These are phyloP conservation scores for Thaumatotibia leucotreta DNA, from an alignment of 1,140 invertebrate species.

Conservation along the genomic window DNA sequence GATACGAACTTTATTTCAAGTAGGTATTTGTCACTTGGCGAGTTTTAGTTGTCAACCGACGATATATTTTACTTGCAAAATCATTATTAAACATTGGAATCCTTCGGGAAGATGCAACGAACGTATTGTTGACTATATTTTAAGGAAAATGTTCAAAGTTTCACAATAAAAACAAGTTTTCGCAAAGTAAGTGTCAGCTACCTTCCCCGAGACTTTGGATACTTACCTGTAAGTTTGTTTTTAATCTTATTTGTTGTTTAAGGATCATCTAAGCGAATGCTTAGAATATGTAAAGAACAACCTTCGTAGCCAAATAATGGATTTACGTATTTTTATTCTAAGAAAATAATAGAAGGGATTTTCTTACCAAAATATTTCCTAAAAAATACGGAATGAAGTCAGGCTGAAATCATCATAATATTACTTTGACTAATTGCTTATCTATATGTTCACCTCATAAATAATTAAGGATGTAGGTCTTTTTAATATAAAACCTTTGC, in stretches of 20 bases:
- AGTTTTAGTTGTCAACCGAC: too few species aligned
- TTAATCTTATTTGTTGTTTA: slow-evolving; percentile 48
- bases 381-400: too few species aligned
- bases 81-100: background rate
- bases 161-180: slow-evolving; percentile 66
- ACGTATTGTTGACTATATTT: slow-evolving; percentile 19
- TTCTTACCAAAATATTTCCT: too few species aligned
- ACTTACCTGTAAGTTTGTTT: slow-evolving; percentile 47
- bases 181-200: slow-evolving; percentile 44
- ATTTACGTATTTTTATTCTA: background rate
- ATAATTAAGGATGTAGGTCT: too few species aligned
- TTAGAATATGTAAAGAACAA: slow-evolving; percentile 23
- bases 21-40: too few species aligned
- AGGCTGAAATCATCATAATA: too few species aligned
- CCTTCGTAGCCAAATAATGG: background rate
- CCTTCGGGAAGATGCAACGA: background rate
- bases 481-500: too few species aligned
- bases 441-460: too few species aligned
- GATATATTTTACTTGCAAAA: too few species aligned
- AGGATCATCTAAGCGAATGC: slow-evolving; percentile 22
- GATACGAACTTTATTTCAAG: too few species aligned
- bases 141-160: slow-evolving; percentile 53
- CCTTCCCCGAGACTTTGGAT: slow-evolving; percentile 37
- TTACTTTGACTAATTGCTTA: too few species aligned
- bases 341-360: background rate